A percentile compares a stretch with the other conserved stretches of the same genome.
Evolutionary conservation across 1,140 invertebrate genomes (phyloP).

Genomic region (Penaeus chinensis): DNA sequence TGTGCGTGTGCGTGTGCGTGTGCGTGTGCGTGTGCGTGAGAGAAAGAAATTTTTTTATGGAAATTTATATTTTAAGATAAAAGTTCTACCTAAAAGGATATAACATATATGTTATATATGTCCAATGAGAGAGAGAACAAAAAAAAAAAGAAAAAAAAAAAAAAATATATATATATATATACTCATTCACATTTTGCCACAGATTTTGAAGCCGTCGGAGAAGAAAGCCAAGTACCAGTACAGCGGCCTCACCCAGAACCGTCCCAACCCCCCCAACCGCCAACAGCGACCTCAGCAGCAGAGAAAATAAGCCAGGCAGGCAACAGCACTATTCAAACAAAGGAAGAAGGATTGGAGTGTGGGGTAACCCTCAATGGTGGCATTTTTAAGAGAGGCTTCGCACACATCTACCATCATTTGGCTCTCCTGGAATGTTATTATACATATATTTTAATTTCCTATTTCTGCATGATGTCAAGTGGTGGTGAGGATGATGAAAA

Average conservation of each 20-base stretch:
- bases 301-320: conserved; percentile 4
- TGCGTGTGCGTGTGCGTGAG: no score
- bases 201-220: conserved; percentile 76
- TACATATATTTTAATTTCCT: no score
- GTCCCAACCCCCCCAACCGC: conserved; percentile 72
- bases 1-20: no score
- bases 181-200: conserved; percentile 26
- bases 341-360: neutral
- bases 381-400: no score
- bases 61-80: no score
- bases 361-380: neutral
- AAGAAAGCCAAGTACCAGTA: conserved; percentile 79
- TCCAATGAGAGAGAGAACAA: no score
- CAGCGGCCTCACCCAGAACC: conserved; percentile 71
- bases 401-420: no score
- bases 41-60: no score
- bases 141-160: neutral
- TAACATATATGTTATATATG: neutral
- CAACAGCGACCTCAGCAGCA: conserved; percentile 40
- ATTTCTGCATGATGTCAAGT: no score
- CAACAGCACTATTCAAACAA: neutral
- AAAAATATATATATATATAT: conserved; percentile 5
- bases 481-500: no score
- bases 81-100: no score
- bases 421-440: no score